phyloP scores from a whole-genome alignment of 1,140 invertebrate genomes.

The Olivierus martensii region DNA sequence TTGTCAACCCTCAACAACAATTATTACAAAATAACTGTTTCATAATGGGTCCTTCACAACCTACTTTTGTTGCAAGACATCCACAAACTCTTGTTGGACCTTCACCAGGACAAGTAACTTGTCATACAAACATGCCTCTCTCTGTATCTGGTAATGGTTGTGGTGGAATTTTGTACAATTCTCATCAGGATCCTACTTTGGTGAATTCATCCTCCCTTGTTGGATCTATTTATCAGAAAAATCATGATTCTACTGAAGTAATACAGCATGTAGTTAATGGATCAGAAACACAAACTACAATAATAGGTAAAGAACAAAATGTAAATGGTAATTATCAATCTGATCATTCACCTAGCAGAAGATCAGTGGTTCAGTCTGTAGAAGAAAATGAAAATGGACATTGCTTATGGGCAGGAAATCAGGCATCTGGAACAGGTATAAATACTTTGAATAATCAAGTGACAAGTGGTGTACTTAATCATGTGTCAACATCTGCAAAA shows the following conservation, averaged over 20 bases:
- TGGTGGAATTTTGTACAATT: slow-evolving; percentile 1
- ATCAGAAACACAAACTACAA: too few relatives aligned
- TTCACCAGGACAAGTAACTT: slow-evolving; percentile 5
- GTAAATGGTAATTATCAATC: too few relatives aligned
- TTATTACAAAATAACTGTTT: slow-evolving; percentile 16
- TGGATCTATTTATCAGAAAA: slow-evolving; percentile 1
- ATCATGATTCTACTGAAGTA: slow-evolving; percentile 9
- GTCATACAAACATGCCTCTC: slow-evolving; percentile 6
- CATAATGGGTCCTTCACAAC: slow-evolving; percentile 12
- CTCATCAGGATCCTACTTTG: neutral
- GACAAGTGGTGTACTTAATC: slow-evolving; percentile 4
- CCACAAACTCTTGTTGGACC: slow-evolving; percentile 4
- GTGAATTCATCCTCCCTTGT: neutral
- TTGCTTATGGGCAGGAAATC: too few relatives aligned
- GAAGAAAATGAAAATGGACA: too few relatives aligned
- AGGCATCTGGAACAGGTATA: neutral
- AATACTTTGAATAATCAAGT: slow-evolving; percentile 6
- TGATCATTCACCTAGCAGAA: too few relatives aligned
- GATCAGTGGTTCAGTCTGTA: too few relatives aligned
- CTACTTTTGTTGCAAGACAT: slow-evolving; percentile 11
- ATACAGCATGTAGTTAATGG: neutral
- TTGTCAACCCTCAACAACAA: slow-evolving; percentile 13
- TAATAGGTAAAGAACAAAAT: too few relatives aligned
- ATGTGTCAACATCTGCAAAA: slow-evolving; percentile 10
- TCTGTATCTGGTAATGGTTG: slow-evolving; percentile 7